phyloP scores from a whole-genome alignment of 2,113 vertebrate genomes.

The Pontoporia blainvillei region DNA sequence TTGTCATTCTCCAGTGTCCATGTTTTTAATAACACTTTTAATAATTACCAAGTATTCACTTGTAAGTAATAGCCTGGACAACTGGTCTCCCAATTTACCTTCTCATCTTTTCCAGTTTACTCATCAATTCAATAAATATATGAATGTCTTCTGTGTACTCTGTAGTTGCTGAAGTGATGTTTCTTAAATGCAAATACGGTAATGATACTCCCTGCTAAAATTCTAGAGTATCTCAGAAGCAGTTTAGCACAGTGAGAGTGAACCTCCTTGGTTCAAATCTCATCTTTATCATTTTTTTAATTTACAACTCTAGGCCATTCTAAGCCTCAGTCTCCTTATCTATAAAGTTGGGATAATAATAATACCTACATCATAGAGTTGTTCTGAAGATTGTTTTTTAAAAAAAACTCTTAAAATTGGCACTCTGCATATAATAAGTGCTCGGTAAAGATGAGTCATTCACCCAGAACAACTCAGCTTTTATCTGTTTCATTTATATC shows the following conservation, averaged over 20 bases:
- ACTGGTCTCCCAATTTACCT: neutral
- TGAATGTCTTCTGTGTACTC: neutral
- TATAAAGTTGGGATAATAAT: neutral
- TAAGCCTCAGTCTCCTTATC: neutral
- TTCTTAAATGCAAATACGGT: neutral
- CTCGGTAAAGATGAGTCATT: neutral
- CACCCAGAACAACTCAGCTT: neutral
- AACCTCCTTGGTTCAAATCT: neutral
- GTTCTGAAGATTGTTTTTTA: neutral
- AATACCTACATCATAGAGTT: neutral
- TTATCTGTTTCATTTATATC: neutral
- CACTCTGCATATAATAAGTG: neutral
- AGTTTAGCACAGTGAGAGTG: neutral
- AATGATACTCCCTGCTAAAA: neutral
- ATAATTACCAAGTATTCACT: neutral
- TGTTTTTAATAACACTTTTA: slow-evolving; percentile 3
- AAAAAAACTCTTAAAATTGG: neutral
- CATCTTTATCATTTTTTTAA: neutral
- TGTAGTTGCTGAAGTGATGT: neutral
- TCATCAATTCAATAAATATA: neutral
- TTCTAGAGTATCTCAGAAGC: neutral
- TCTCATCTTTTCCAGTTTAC: neutral
- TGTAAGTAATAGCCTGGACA: neutral
- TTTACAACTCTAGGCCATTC: neutral
- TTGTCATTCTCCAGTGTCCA: neutral